Base-by-base conservation (phyloP, 2,113 vertebrate species). In the Calypte anna region DNA sequence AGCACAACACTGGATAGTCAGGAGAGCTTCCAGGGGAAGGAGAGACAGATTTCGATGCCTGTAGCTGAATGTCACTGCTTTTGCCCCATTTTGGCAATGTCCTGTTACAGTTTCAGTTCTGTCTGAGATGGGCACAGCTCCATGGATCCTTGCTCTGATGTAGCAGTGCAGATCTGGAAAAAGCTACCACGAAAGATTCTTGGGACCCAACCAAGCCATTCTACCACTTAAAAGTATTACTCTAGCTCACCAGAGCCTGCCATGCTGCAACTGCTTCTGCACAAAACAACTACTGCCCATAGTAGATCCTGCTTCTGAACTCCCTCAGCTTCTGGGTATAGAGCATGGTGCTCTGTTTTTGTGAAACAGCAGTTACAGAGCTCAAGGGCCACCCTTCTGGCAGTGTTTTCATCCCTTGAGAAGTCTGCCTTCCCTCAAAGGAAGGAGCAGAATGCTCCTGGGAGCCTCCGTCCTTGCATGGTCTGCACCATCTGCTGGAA, bases 401-500 rank as follows among this genome's bases (percentile, higher is more conserved):
- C 88, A 92, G 64, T 54, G 80, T 72, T 86, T 75, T 68, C 76
- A 86, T 68, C 3, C 1, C 77, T 73, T 4, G 58, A 91, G 76
- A 96, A 91, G 86, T 58, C 82, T 96, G 94, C 73, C 92, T 88
- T 86, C 80, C 88, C 91, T 81, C 94, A 81, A 64, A 94, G 91
- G 94, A 95, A 96, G 80, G 85, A 91, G 91, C 91, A 86, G 92
- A 86, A 86, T 62, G 90, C 94, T 94, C 90, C 73, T 90, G 94
- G 93, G 91, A 93, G 80, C 90, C 93, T 96, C 94, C 1, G 50
- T 96, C 95, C 93, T 88, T 96, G 95, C 88, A 95, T 90, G 95
- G 91, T 96, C 96, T 95, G 94, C 95, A 96, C 94, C 93, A 96
- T 96, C 95, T 96, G 94, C 93, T 94, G 95, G 93, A 93, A 94